Percentiles rank a stretch among this genome's conserved stretches.
Evolutionary conservation across 2,797 vertebrate species (phyloP).

Genomic region (Neoniphon sammara): DNA sequence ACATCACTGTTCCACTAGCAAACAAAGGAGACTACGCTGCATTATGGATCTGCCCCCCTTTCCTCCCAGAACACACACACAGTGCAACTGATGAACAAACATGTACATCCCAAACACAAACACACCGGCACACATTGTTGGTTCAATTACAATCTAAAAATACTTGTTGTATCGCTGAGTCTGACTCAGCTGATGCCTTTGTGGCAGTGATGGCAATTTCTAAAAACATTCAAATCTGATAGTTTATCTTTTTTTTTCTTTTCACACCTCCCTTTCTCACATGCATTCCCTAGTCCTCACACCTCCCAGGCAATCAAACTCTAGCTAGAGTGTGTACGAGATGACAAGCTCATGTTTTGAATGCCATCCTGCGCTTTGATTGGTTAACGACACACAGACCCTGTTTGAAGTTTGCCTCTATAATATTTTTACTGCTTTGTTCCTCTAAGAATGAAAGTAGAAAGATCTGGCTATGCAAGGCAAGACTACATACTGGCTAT

Average conservation of each 20-base stretch:
- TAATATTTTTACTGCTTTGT: too few species aligned
- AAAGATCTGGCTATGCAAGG: too few species aligned
- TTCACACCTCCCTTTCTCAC: too few species aligned
- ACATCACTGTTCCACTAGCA: slow-evolving; percentile 20
- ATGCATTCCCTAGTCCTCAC: too few species aligned
- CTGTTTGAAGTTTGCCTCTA: too few species aligned
- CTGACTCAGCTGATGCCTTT: too few species aligned
- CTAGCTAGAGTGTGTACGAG: too few species aligned
- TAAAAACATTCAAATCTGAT: too few species aligned
- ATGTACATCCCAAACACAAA: background rate
- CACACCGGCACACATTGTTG: slow-evolving; percentile 3
- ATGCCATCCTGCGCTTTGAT: background rate
- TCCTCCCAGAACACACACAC: slow-evolving; percentile 1
- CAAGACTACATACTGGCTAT: background rate
- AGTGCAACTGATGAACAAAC: background rate
- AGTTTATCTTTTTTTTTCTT: too few species aligned
- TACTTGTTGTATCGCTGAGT: too few species aligned
- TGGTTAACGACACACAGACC: background rate
- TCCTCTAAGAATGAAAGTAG: background rate
- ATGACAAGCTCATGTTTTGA: background rate
- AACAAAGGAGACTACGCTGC: slow-evolving; percentile 23
- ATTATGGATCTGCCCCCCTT: slow-evolving; percentile 27
- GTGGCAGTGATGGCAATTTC: too few species aligned
- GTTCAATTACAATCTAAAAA: background rate
- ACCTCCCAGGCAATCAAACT: too few species aligned